Conservation (phyloP, 2,113 vertebrate genomes). For the Sapajus apella region DNA sequence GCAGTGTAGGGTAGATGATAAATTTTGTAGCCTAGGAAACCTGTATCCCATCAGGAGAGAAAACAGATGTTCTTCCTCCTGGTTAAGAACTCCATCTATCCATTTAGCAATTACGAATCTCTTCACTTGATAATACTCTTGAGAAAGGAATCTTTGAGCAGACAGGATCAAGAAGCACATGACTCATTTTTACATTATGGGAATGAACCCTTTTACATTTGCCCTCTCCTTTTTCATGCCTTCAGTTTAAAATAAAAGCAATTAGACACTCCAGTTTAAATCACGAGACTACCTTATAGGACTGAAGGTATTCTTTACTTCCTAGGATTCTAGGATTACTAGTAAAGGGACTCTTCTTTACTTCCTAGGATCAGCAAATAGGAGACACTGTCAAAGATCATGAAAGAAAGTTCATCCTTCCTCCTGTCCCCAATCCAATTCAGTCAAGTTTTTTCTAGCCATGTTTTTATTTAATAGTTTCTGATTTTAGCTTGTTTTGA, state of each 20-base stretch:
- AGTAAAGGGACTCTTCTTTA: not conserved
- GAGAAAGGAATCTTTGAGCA: conserved; percentile 53
- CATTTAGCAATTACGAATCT: conserved; percentile 73
- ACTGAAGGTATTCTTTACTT: conserved; percentile 33
- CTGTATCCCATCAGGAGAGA: conserved; percentile 70
- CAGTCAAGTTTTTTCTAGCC: conserved; percentile 25
- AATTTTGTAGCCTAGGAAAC: conserved; percentile 78
- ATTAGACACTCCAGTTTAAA: not conserved
- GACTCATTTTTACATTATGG: not conserved
- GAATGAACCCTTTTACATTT: conserved; percentile 40
- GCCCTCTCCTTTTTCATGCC: not conserved
- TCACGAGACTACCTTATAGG: not conserved
- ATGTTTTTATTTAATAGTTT: conserved; percentile 26
- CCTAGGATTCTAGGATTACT: not conserved
- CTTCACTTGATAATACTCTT: conserved; percentile 68
- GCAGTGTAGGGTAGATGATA: conserved; percentile 41
- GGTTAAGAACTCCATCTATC: conserved; percentile 64
- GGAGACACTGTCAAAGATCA: not conserved
- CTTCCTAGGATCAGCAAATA: conserved; percentile 20
- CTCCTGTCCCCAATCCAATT: not conserved
- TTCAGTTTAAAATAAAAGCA: conserved; percentile 8
- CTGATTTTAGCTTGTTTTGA: conserved; percentile 40
- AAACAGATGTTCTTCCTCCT: conserved; percentile 79
- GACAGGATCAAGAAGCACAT: conserved; percentile 43
- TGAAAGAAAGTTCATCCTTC: not conserved